A percentile compares a stretch with the other conserved stretches of the same genome.
These are phyloP conservation scores for Meandrusa payeni DNA, from an alignment of 2,888 invertebrate species.

Conservation along the genomic window DNA sequence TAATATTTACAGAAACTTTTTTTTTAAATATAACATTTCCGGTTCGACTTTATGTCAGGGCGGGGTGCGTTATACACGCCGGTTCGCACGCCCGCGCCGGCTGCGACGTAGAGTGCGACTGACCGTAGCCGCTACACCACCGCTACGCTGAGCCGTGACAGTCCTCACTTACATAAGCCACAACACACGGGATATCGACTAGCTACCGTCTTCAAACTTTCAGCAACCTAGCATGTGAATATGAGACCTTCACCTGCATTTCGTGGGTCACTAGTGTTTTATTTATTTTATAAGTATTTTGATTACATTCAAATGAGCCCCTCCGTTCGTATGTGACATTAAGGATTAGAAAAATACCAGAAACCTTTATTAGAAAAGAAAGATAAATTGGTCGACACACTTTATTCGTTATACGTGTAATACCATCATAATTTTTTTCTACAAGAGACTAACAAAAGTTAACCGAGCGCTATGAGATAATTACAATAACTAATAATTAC, in stretches of 20 bases:
- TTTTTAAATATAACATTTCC: conserved; percentile 3
- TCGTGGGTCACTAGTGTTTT: not conserved
- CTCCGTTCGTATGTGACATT: too few species aligned
- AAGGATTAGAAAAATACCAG: too few species aligned
- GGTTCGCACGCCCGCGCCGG: conserved; percentile 47
- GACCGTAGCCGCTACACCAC: conserved; percentile 40
- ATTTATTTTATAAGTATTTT: too few species aligned
- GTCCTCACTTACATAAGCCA: conserved; percentile 43
- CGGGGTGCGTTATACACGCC: conserved; percentile 26
- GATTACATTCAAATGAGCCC: too few species aligned
- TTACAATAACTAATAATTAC: too few species aligned
- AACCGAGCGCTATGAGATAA: too few species aligned
- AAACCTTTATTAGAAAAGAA: too few species aligned
- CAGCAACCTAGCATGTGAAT: conserved; percentile 23
- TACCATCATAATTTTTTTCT: too few species aligned
- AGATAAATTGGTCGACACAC: too few species aligned
- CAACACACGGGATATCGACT: conserved; percentile 40
- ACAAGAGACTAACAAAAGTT: too few species aligned
- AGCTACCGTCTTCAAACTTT: conserved; percentile 40
- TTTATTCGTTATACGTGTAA: too few species aligned
- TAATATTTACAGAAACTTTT: not conserved
- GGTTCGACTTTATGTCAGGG: conserved; percentile 23
- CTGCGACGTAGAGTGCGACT: conserved; percentile 58
- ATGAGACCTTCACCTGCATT: conserved; percentile 15
- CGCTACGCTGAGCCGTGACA: conserved; percentile 29